Evolutionary conservation across 2,113 vertebrate species (phyloP), one percentile per base, ranked within the genome.

Genomic region (Maylandia zebra): DNA sequence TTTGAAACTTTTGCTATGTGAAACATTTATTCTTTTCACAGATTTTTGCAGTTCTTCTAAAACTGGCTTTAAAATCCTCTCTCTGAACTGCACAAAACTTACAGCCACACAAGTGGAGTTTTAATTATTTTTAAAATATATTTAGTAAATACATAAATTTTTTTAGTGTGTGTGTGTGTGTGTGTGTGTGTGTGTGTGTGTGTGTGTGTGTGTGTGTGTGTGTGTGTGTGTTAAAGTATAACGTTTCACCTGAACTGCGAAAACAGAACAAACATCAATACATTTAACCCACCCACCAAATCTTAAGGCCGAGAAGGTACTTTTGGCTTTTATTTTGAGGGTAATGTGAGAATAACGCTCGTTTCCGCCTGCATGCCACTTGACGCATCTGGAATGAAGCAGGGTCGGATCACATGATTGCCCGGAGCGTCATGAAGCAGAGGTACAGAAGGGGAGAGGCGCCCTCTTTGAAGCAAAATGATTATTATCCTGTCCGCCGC

Each of bases 381-480:
- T 95, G 89, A 95, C 83, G 43, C 61, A 86, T 87, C 83, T 89
- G 96, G 96, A 96, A 93, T 95, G 94, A 93, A 91, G 94, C 92
- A 90, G 92, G 87, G 57, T 86, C 88, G 90, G 94, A 95, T 97
- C 97, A 98, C 97, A 96, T 98, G 97, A 98, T 93, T 90, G 90
- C 94, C 95, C 88, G 81, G 82, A 96, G 97, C 97, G 96, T 97
- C 97, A 97, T 95, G 94, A 95, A 94, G 93, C 90, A 85, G 94
- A 92, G 90, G 88, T 93, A 92, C 92, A 92, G 94, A 90, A 92
- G 94, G 92, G 94, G 90, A 95, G 94, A 96, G 96, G 97, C 97
- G 97, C 95, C 95, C 95, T 96, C 97, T 97, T 97, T 96, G 94
- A 97, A 97, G 90, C 74, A 82, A 86, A 50, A 61, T 56, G 19